Evolutionary conservation across 2,888 invertebrate species (phyloP).

Genomic region (Drosophila anceps): DNA sequence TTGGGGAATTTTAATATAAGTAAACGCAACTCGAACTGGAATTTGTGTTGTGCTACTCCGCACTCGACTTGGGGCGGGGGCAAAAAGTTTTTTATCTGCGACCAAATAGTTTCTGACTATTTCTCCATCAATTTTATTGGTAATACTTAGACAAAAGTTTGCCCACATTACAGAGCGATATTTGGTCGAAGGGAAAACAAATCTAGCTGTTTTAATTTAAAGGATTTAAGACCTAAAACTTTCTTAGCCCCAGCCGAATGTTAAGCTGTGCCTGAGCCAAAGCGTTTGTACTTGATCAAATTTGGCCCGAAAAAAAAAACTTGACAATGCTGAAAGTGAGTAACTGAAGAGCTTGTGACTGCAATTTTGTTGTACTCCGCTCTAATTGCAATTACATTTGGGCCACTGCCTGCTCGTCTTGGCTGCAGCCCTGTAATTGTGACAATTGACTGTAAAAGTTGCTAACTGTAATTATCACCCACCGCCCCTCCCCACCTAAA

Average conservation of each 20-base stretch:
- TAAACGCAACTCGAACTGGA: slow-evolving; percentile 60
- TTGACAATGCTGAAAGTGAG: slow-evolving; percentile 38
- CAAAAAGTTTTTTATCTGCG: slow-evolving; percentile 75
- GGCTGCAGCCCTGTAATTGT: slow-evolving; percentile 63
- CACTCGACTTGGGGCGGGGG: slow-evolving; percentile 15
- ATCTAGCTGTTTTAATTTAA: slow-evolving; percentile 67
- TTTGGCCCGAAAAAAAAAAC: slow-evolving; percentile 39
- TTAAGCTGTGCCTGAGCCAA: slow-evolving; percentile 7
- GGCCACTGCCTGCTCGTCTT: slow-evolving; percentile 35
- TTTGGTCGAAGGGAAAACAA: slow-evolving; percentile 13
- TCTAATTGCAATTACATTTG: slow-evolving; percentile 73
- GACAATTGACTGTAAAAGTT: slow-evolving; percentile 76
- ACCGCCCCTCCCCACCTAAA: slow-evolving; percentile 7
- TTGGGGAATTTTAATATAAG: slow-evolving; percentile 73
- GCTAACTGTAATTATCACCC: slow-evolving; percentile 77
- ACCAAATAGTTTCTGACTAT: slow-evolving; percentile 79
- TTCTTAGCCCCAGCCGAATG: slow-evolving; percentile 57
- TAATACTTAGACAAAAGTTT: slow-evolving; percentile 80
- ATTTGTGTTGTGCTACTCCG: slow-evolving; percentile 34
- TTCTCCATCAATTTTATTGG: slow-evolving; percentile 81
- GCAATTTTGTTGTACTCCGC: slow-evolving; percentile 53
- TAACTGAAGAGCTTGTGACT: slow-evolving; percentile 56
- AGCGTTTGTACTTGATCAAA: slow-evolving; percentile 66
- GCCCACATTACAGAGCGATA: slow-evolving; percentile 59
- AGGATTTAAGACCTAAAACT: slow-evolving; percentile 73